Conservation (phyloP, 2,113 vertebrate species). For the Puffinus mauretanicus region DNA sequence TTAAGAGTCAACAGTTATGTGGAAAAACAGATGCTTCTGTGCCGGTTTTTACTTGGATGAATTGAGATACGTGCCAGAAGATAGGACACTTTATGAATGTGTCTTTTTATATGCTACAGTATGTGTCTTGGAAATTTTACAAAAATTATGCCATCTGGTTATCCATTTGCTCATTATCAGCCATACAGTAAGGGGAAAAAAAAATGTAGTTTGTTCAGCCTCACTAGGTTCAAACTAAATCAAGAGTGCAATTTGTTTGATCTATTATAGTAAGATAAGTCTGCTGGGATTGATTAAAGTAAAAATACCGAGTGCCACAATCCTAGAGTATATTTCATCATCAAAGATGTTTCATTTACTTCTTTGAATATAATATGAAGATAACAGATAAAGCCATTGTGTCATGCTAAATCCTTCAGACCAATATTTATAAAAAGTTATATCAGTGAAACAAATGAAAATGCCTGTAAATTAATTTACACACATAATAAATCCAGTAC, state of each 20-base stretch:
- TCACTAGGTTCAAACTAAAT: constrained; percentile 30
- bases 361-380: constrained; percentile 22
- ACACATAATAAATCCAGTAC: not conserved
- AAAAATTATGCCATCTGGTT: constrained; percentile 45
- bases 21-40: not conserved
- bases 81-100: not conserved
- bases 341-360: constrained; percentile 51
- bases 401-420: constrained; percentile 19
- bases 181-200: not conserved
- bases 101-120: not conserved
- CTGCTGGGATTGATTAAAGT: constrained; percentile 56
- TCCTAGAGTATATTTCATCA: constrained; percentile 36
- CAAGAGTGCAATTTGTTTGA: constrained; percentile 48
- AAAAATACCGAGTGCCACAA: not conserved
- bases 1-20: not conserved
- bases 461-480: not conserved
- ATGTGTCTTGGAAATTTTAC: not conserved
- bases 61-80: not conserved
- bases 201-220: constrained; percentile 7
- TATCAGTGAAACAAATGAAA: not conserved
- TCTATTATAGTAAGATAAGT: not conserved
- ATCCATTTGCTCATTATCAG: constrained; percentile 45
- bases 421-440: not conserved
- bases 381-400: constrained; percentile 25
- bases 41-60: not conserved